Evolutionary conservation across 2,113 vertebrate genomes (phyloP).

Genomic region (Calyptommatus sinebrachiatus): DNA sequence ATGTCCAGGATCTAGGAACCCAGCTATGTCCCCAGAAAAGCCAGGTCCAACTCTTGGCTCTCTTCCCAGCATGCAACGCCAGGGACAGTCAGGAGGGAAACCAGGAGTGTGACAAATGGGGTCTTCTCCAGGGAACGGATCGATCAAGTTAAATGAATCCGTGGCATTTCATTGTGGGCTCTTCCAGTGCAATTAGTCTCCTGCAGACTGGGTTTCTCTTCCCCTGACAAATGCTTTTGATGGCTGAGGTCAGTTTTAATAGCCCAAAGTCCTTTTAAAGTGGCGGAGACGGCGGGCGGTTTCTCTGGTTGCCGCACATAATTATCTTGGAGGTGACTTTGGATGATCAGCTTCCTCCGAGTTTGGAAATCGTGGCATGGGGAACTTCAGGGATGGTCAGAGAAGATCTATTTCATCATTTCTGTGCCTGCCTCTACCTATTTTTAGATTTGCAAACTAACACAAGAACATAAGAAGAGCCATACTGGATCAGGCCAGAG

Average conservation of each 20-base stretch:
- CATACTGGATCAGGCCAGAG: too few relatives aligned
- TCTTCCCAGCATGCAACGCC: not conserved
- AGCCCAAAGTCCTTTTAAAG: not conserved
- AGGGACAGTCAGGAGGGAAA: not conserved
- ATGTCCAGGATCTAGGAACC: too few relatives aligned
- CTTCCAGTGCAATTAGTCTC: not conserved
- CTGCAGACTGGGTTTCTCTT: not conserved
- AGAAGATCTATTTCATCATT: too few relatives aligned
- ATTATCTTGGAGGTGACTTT: not conserved
- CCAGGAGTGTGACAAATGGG: not conserved
- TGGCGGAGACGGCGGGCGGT: not conserved
- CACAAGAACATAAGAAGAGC: too few relatives aligned
- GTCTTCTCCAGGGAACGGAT: not conserved
- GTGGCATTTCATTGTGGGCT: slow-evolving; percentile 3
- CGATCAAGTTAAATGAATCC: not conserved
- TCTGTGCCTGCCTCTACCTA: not conserved
- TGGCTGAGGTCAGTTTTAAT: not conserved
- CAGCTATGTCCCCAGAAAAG: not conserved
- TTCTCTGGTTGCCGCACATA: fast-evolving
- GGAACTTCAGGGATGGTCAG: not conserved
- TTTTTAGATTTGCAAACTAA: not conserved
- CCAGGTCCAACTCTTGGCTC: not conserved
- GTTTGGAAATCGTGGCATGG: not conserved
- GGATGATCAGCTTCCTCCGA: too few relatives aligned
- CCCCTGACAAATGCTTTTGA: not conserved